Evolutionary conservation across 2,113 vertebrate genomes (phyloP), one percentile per base, ranked within the genome.

Genomic region (Glaucidium brasilianum): DNA sequence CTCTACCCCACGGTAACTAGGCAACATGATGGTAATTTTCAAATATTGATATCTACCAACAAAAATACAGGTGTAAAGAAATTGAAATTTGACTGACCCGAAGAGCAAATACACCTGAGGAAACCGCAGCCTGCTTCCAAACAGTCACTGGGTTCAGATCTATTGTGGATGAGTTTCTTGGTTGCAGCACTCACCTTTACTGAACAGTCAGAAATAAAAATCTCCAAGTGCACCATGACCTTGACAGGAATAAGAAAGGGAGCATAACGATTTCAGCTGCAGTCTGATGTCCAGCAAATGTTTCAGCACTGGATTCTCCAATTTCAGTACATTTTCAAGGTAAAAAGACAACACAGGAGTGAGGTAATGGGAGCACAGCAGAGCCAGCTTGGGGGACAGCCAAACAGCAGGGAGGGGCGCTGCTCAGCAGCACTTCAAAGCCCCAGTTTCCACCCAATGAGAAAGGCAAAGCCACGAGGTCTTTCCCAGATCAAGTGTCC

Each of bases 51-150:
- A 74, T 15, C 41, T 39, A 91, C 20, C 2, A 15, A 52, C 12
- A 88, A 72, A 79, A 64, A 56, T 3, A 73, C 8, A 72, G 79
- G 50, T 1, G 9, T 20, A 26, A 84, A 69, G 49, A 91, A 47
- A 43, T 32, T 2, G 1, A 4, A 21, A 22, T 43, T 73, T 43
- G 30, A 66, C 21, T 58, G 53, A 82, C 43, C 47, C 52, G 29
- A 50, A 37, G 16, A 87, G 21, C 14, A 68, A 76, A 64, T 2
- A 10, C 12, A 52, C 16, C 8, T 0, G 2, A 75, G n/a, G 49
- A 56, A 32, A 19, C 18, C 4, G 5, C 59, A 78, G 22, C 21
- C 20, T 29, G 26, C 5, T 11, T n/a, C 45, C 0, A 0, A 22
- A 12, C 17, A 49, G 14, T 8, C 55, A 16, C 52, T 25, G 52